A percentile compares a stretch with the other conserved stretches of the same genome.
Conservation (phyloP, 2,113 vertebrate species). For the Caranx ignobilis region DNA sequence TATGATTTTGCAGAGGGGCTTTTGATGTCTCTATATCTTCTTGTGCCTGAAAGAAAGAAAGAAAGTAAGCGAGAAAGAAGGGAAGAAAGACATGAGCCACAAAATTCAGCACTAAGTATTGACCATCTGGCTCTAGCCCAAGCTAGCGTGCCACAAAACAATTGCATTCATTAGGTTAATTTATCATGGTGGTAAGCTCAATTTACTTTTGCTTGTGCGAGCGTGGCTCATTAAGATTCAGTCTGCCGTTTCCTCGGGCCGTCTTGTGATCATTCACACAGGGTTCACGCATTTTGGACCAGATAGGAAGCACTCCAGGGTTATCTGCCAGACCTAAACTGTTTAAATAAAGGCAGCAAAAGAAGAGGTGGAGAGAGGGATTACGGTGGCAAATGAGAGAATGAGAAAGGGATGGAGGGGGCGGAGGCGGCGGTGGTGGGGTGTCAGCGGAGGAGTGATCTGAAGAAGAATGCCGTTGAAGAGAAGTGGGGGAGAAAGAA, state of each 20-base stretch:
- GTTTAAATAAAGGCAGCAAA: conserved; percentile 77
- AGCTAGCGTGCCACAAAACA: conserved; percentile 84
- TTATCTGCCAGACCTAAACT: conserved; percentile 80
- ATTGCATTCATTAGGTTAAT: conserved; percentile 87
- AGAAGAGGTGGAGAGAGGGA: conserved; percentile 73
- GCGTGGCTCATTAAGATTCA: conserved; percentile 84
- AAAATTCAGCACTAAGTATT: conserved; percentile 77
- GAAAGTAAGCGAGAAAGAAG: conserved; percentile 2
- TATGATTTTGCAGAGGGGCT: background rate
- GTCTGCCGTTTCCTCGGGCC: conserved; percentile 80
- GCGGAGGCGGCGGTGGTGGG: background rate
- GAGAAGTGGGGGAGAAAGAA: conserved; percentile 62
- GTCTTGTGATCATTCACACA: conserved; percentile 80
- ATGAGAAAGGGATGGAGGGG: conserved; percentile 56
- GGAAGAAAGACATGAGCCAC: conserved; percentile 43
- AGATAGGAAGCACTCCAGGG: conserved; percentile 80
- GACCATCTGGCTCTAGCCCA: conserved; percentile 85
- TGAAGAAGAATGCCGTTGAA: conserved; percentile 73
- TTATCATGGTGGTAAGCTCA: conserved; percentile 86
- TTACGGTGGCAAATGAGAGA: conserved; percentile 77
- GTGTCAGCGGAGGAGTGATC: conserved; percentile 69
- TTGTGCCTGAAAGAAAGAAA: conserved; percentile 11
- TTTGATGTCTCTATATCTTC: background rate
- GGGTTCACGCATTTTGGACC: conserved; percentile 76
- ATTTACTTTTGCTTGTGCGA: conserved; percentile 84